phyloP scores from a whole-genome alignment of 2,113 vertebrate species.

The Lepisosteus osseus region DNA sequence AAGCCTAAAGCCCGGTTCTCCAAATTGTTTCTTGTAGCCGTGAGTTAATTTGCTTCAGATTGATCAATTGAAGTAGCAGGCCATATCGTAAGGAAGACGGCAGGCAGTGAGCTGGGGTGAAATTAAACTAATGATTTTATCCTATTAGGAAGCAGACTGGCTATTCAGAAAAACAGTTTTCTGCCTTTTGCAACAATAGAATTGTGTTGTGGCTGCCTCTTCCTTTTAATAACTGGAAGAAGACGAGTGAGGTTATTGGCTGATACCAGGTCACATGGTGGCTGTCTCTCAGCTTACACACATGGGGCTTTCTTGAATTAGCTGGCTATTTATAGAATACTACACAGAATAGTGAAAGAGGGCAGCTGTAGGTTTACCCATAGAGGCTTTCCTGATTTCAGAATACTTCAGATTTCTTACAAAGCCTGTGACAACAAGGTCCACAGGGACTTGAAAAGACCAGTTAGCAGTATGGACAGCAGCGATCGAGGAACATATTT shows the following conservation, averaged over 20 bases:
- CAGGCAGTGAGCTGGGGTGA: too few relatives aligned
- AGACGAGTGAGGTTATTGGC: constrained; percentile 19
- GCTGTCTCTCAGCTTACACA: constrained; percentile 23
- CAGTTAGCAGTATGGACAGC: too few relatives aligned
- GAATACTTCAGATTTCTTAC: background rate
- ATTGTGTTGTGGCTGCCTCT: background rate
- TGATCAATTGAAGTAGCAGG: background rate
- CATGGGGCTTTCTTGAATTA: constrained; percentile 39
- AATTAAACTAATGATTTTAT: background rate
- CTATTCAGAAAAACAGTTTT: background rate
- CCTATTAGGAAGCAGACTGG: background rate
- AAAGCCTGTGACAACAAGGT: too few relatives aligned
- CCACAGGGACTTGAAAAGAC: too few relatives aligned
- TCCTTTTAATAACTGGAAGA: constrained; percentile 2
- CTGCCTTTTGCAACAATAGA: background rate
- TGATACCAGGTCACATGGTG: constrained; percentile 27
- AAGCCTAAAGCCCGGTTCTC: too few relatives aligned
- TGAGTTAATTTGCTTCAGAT: background rate
- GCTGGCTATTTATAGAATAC: constrained; percentile 31
- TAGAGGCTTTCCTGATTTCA: constrained; percentile 7
- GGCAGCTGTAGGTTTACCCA: constrained; percentile 5
- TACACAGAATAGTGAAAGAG: background rate
- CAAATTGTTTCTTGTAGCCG: background rate
- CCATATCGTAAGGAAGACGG: background rate
- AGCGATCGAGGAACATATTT: too few relatives aligned